Evolutionary conservation across 2,797 vertebrate genomes (phyloP).

Genomic region (Dicrostonyx torquatus): DNA sequence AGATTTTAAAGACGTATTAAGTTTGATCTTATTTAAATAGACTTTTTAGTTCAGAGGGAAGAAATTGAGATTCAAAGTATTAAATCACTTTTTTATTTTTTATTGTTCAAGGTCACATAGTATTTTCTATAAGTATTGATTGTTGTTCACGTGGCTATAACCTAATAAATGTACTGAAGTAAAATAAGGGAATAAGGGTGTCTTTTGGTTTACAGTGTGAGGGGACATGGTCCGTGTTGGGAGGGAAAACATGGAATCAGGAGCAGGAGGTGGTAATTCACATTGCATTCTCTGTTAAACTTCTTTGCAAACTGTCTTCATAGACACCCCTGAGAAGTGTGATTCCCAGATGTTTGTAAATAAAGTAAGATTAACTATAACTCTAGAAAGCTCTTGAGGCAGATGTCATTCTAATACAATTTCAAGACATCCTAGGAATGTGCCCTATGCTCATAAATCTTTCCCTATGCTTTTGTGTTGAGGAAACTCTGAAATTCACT

Average conservation of each 20-base stretch:
- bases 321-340: background rate
- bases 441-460: background rate
- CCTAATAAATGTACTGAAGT: background rate
- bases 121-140: background rate
- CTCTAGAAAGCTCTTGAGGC: background rate
- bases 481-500: background rate
- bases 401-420: background rate
- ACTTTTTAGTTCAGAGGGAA: background rate
- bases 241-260: background rate
- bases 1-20: background rate
- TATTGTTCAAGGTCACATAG: background rate
- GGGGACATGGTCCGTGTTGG: background rate
- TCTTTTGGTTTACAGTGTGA: no score
- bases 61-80: background rate
- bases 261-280: background rate
- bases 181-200: background rate
- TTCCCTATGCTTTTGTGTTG: background rate
- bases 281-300: background rate
- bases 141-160: background rate
- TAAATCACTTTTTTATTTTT: background rate
- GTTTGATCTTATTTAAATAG: background rate
- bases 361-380: background rate
- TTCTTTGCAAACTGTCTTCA: background rate
- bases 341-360: background rate
- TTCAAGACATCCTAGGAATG: background rate